phyloP scores from a whole-genome alignment of 2,888 invertebrate genomes.

The Liopterus haemorrhoidalis region DNA sequence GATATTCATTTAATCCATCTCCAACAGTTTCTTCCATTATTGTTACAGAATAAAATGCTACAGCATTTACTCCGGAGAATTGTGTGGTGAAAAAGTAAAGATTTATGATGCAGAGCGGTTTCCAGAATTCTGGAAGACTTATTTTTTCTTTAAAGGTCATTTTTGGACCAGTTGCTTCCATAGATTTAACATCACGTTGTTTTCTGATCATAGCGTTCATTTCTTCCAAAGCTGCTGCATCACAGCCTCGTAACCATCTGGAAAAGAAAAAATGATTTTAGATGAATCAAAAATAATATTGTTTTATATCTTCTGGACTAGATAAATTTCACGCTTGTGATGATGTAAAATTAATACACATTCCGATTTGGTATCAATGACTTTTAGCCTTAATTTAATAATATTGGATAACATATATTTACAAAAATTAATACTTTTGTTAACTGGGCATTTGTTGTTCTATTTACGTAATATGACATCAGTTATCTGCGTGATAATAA shows the following conservation, averaged over 20 bases:
- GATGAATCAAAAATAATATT: no score
- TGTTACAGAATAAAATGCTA: constrained; percentile 65
- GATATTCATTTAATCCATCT: constrained; percentile 56
- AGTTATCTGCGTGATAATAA: no score
- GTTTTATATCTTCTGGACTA: background rate
- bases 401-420: no score
- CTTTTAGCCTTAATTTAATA: no score
- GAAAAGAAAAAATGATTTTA: background rate
- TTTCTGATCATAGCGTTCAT: constrained; percentile 48
- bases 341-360: background rate
- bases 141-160: constrained; percentile 41
- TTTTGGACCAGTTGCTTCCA: constrained; percentile 17
- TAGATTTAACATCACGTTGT: constrained; percentile 41
- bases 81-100: constrained; percentile 62
- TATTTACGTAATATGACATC: no score
- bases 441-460: no score
- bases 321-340: background rate
- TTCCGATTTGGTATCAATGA: no score
- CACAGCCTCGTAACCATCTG: constrained; percentile 53
- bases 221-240: constrained; percentile 49
- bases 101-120: constrained; percentile 57
- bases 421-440: no score
- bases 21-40: constrained; percentile 58
- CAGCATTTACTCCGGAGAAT: constrained; percentile 65
- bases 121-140: constrained; percentile 50